Base-by-base conservation (phyloP, 2,797 vertebrate species). In the Botia kubotai region DNA sequence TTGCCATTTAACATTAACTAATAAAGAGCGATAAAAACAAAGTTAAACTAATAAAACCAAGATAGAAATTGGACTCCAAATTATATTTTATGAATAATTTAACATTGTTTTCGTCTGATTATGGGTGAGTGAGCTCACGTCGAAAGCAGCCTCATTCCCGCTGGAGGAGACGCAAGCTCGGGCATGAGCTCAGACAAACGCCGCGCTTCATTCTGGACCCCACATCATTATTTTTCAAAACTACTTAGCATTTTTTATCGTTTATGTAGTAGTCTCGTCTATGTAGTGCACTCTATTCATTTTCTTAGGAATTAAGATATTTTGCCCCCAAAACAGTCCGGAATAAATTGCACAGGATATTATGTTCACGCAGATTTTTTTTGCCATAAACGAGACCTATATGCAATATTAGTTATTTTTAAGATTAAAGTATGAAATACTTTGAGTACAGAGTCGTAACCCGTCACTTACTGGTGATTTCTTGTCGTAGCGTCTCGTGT, bases 141-240 rank as follows among this genome's bases (percentile, higher is more conserved):
- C 63, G 71, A 63, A 53, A 17, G 17, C 71, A 29, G 52, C 67
- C 52, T 80, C 39, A 23, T 68, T 19, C 62, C 70, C 79, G 79
- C 52, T 58, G 53, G 33, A 67, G 62, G 52, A 58, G 70, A 68
- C 36, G 63, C 71, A 60, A 62, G 17, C 39, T 68, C 62, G 71
- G 36, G 79, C 39, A 12, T 36, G 63, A 58, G 71, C 71, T 46
- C 62, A 53, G 10, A 58, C 50, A 33, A 33, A 33, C 50, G 16
- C 39, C 62, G 52, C 52, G 63, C 60, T 74, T 55, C 33, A 72
- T 12, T 14, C 23, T 36, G 55, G 23, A 60, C 12, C 11, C 6
- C 50, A 21, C 60, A 3, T 19, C 58, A 48, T 55, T 12, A 6
- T 48, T 60, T 67, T 26, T 2, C 17, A 11, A 5, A 23, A 68